Evolutionary conservation across 2,888 invertebrate genomes (phyloP).

Genomic region (Orthosia cruda): DNA sequence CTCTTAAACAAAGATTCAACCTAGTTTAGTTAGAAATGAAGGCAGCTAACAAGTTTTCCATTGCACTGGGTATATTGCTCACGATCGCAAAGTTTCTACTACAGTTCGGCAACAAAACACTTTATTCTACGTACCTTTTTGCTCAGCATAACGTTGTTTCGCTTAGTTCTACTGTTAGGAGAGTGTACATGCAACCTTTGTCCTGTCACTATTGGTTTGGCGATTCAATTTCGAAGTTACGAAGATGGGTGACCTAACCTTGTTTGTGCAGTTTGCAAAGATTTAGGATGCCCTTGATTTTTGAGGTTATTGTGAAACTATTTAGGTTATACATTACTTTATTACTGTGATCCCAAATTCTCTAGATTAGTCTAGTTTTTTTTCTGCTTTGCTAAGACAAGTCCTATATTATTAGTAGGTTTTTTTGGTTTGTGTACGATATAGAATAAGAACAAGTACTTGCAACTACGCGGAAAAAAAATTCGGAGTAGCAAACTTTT

Average conservation of each 20-base stretch:
- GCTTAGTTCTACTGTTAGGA: constrained; percentile 26
- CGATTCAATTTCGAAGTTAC: constrained; percentile 36
- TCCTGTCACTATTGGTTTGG: background rate
- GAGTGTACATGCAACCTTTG: constrained; percentile 38
- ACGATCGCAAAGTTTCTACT: constrained; percentile 24
- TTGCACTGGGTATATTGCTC: background rate
- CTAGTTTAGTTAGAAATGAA: background rate
- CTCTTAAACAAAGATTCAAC: background rate
- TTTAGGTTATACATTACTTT: background rate
- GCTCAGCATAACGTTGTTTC: constrained; percentile 21
- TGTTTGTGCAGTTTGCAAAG: background rate
- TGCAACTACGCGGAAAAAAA: no score
- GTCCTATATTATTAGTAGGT: background rate
- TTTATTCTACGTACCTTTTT: constrained; percentile 40
- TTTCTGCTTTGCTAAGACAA: background rate
- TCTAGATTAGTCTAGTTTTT: no score
- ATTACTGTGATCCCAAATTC: no score
- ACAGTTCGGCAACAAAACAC: constrained; percentile 45
- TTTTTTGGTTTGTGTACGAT: no score
- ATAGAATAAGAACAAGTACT: no score
- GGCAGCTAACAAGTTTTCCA: constrained; percentile 4
- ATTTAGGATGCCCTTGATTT: background rate
- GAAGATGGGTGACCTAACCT: background rate
- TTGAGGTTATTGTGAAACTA: background rate
- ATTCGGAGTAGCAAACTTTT: no score